Evolutionary conservation across 2,888 invertebrate species (phyloP).

Genomic region (Mactromeris polynyma): DNA sequence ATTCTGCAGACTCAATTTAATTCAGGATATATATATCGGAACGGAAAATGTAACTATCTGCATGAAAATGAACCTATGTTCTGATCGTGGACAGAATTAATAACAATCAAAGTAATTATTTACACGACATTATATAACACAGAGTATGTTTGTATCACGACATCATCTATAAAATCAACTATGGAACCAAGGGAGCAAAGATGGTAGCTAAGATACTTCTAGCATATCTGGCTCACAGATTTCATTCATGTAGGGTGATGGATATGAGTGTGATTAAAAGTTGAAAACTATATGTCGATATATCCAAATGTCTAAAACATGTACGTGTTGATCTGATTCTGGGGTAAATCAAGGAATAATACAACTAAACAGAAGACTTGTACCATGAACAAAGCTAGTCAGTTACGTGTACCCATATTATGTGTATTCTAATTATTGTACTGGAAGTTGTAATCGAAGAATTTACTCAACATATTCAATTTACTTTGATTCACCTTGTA

Average conservation of each 20-base stretch:
- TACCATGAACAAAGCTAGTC: slow-evolving; percentile 10
- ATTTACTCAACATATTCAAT: slow-evolving; percentile 9
- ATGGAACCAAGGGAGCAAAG: too few species aligned
- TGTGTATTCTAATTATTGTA: slow-evolving; percentile 8
- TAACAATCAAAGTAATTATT: not conserved
- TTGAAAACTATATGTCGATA: too few species aligned
- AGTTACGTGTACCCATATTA: not conserved
- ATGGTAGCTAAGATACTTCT: too few species aligned
- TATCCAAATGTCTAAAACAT: not conserved
- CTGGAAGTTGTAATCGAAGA: not conserved
- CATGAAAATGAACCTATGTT: not conserved
- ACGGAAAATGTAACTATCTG: not conserved
- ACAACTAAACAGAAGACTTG: not conserved
- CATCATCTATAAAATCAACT: too few species aligned
- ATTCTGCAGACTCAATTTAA: not conserved
- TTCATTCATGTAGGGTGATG: too few species aligned
- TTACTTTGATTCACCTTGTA: not conserved
- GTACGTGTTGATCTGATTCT: not conserved
- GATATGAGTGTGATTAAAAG: too few species aligned
- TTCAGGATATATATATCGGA: not conserved
- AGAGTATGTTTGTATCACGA: too few species aligned
- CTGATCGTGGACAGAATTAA: not conserved
- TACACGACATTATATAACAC: not conserved
- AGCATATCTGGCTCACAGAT: too few species aligned
- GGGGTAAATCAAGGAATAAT: not conserved